A percentile compares a stretch with the other conserved stretches of the same genome.
Conservation (phyloP, 2,113 vertebrate species). For the Eudyptes chrysolophus region DNA sequence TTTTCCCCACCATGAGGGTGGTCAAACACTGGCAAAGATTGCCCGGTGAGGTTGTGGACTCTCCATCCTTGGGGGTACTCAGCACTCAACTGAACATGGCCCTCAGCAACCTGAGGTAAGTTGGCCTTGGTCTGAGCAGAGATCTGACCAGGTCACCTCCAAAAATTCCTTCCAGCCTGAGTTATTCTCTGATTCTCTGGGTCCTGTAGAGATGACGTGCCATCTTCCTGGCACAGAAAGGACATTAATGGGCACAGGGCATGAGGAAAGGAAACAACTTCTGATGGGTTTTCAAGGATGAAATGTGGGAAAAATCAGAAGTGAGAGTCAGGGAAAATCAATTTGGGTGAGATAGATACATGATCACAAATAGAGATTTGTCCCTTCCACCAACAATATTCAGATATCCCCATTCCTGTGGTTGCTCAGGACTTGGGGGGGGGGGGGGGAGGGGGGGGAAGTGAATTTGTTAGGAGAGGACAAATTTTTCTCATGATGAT, state of each 20-base stretch:
- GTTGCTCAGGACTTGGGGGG: background rate
- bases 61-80: background rate
- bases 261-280: background rate
- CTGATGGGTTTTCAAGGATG: background rate
- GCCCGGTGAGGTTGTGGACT: background rate
- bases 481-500: background rate
- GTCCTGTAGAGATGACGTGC: background rate
- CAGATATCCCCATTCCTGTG: background rate
- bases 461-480: background rate
- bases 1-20: accelerated
- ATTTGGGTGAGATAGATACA: background rate
- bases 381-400: background rate
- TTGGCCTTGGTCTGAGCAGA: background rate
- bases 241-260: background rate
- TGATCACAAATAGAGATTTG: background rate
- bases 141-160: background rate
- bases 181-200: background rate
- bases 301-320: background rate
- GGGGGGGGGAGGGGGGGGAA: no score
- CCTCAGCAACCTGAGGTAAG: background rate
- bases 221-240: background rate
- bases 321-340: background rate
- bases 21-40: background rate
- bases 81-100: background rate
- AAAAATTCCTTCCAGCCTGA: background rate